Conservation (phyloP, 92 coral and sea anemone genomes). For the Zoanthus gigantus region DNA sequence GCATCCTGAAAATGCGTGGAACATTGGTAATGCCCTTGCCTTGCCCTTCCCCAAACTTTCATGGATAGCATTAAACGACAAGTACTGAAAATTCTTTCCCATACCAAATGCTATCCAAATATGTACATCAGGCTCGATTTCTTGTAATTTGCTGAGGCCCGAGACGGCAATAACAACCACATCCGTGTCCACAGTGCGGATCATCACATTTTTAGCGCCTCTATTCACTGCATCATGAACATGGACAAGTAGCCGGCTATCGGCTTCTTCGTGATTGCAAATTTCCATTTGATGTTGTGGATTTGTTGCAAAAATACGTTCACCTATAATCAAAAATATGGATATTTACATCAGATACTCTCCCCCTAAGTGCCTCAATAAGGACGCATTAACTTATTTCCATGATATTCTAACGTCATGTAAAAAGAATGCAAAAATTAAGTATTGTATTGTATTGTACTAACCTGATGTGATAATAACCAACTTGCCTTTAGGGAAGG, state of each 20-base stretch:
- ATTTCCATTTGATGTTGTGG: not conserved
- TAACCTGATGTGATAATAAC: slow-evolving; percentile 32
- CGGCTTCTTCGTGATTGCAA: slow-evolving; percentile 27
- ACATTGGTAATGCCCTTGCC: slow-evolving; percentile 22
- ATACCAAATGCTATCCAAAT: slow-evolving; percentile 20
- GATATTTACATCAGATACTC: not conserved
- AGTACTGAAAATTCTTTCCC: not conserved
- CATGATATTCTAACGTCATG: too few species aligned
- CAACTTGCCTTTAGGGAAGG: slow-evolving; percentile 41
- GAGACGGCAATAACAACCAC: not conserved
- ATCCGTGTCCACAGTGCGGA: not conserved
- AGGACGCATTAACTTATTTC: not conserved
- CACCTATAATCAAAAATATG: not conserved
- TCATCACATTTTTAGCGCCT: not conserved
- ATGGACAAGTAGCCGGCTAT: slow-evolving; percentile 6
- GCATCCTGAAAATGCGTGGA: slow-evolving; percentile 25
- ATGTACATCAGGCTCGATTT: not conserved
- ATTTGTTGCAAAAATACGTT: slow-evolving; percentile 5
- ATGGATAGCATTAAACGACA: not conserved
- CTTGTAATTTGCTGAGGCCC: not conserved
- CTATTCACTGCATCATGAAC: not conserved
- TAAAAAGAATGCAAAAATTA: not conserved
- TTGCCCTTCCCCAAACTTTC: slow-evolving; percentile 1
- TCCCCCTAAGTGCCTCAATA: not conserved
- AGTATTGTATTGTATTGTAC: not conserved